A percentile compares a stretch with the other conserved stretches of the same genome.
Conservation (phyloP, 2,888 invertebrate species). For the Machimus atricapillus region DNA sequence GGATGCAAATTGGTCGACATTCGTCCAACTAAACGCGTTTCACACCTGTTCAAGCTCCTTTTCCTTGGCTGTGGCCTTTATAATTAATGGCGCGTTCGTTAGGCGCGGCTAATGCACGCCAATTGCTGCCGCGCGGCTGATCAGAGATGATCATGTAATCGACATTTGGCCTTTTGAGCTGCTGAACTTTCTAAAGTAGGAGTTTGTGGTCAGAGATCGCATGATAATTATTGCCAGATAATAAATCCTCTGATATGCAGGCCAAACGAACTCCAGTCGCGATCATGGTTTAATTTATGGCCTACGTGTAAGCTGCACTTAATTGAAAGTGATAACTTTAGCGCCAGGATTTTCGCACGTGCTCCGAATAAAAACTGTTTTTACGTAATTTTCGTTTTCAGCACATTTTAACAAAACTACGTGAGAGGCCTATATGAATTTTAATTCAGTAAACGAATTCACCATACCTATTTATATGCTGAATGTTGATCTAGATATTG, state of each 20-base stretch:
- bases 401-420: background rate
- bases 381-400: background rate
- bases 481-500: background rate
- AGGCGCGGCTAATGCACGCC: background rate
- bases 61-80: constrained; percentile 25
- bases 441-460: background rate
- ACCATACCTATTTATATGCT: background rate
- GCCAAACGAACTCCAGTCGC: background rate
- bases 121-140: background rate
- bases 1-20: constrained; percentile 9
- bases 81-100: background rate
- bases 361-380: background rate
- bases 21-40: background rate
- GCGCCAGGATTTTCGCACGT: background rate
- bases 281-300: background rate
- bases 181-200: background rate
- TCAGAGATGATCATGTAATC: background rate
- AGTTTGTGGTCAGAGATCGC: background rate
- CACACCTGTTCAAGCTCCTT: background rate
- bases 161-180: background rate
- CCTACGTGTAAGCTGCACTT: background rate
- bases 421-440: background rate
- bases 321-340: background rate
- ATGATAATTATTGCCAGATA: background rate
- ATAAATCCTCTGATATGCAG: background rate